These are phyloP conservation scores for Tenebrio molitor DNA, from an alignment of 1,140 invertebrate species.

Conservation along the genomic window DNA sequence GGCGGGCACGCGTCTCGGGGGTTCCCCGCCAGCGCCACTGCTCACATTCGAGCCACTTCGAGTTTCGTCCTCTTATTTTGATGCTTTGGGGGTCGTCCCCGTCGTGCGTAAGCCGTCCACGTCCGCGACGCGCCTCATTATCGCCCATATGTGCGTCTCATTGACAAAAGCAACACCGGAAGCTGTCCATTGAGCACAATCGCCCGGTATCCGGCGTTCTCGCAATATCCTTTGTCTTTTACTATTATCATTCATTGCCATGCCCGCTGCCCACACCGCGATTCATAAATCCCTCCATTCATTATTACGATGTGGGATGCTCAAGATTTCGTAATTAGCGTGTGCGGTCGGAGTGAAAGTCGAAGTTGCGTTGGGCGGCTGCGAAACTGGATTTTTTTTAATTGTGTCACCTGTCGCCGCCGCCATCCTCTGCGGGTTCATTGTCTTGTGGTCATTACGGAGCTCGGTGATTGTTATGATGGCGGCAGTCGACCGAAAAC, in stretches of 20 bases:
- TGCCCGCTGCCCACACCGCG: conserved; percentile 8
- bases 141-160: not conserved
- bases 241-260: conserved; percentile 27
- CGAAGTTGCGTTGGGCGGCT: too few relatives aligned
- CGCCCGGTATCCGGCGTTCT: conserved; percentile 18
- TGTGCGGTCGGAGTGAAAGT: not conserved
- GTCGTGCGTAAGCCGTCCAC: not conserved
- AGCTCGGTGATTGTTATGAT: conserved; percentile 15
- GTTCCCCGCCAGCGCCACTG: not conserved
- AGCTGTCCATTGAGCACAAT: conserved; percentile 34
- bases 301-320: not conserved
- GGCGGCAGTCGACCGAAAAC: conserved; percentile 27
- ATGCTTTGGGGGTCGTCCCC: too few relatives aligned
- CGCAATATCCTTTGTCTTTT: conserved; percentile 20
- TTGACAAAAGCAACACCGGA: conserved; percentile 27
- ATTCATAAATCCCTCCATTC: conserved; percentile 15
- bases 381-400: too few relatives aligned
- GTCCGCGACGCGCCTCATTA: conserved; percentile 10
- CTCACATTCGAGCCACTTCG: not conserved
- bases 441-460: conserved; percentile 21
- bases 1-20: not conserved
- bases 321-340: not conserved
- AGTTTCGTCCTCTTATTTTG: not conserved
- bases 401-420: not conserved
- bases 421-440: conserved; percentile 3